Evolutionary conservation across 2,888 invertebrate genomes (phyloP).

Genomic region (Mongoloraphidia duomilia): DNA sequence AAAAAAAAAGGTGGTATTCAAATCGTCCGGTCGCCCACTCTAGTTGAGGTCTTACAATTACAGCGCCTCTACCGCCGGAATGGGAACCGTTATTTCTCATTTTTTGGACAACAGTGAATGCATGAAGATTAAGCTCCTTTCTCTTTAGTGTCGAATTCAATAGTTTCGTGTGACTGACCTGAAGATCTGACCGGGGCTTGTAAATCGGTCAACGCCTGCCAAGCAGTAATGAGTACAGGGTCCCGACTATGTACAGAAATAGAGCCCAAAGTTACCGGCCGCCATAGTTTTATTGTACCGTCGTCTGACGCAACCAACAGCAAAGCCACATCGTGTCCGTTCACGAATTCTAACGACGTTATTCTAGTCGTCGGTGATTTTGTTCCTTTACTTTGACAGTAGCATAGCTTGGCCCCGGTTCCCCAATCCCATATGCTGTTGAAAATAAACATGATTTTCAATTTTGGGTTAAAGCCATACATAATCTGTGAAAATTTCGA

Average conservation of each 20-base stretch:
- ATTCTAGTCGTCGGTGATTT: slow-evolving; percentile 41
- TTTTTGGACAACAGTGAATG: too few relatives aligned
- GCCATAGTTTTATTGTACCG: slow-evolving; percentile 63
- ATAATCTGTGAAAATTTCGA: too few relatives aligned
- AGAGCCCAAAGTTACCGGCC: slow-evolving; percentile 25
- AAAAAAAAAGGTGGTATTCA: too few relatives aligned
- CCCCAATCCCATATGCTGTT: slow-evolving; percentile 72
- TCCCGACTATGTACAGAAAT: slow-evolving; percentile 23
- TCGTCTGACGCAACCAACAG: slow-evolving; percentile 64
- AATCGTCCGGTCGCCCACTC: neutral
- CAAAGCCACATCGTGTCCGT: slow-evolving; percentile 68
- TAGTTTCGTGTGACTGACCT: slow-evolving; percentile 19
- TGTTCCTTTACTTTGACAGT: slow-evolving; percentile 32
- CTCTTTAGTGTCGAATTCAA: neutral
- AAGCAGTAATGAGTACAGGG: slow-evolving; percentile 57
- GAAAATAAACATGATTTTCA: slow-evolving; percentile 8
- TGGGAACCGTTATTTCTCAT: neutral
- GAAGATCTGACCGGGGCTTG: slow-evolving; percentile 26
- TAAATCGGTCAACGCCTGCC: slow-evolving; percentile 66
- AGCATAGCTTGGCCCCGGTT: slow-evolving; percentile 52
- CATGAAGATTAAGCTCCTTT: neutral
- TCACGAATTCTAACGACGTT: slow-evolving; percentile 72
- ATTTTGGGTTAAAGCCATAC: neutral
- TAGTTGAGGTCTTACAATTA: neutral
- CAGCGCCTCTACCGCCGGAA: neutral